A percentile compares a stretch with the other conserved stretches of the same genome.
These are phyloP conservation scores for Cephalotes varians DNA, from an alignment of 2,888 invertebrate species.

Conservation along the genomic window DNA sequence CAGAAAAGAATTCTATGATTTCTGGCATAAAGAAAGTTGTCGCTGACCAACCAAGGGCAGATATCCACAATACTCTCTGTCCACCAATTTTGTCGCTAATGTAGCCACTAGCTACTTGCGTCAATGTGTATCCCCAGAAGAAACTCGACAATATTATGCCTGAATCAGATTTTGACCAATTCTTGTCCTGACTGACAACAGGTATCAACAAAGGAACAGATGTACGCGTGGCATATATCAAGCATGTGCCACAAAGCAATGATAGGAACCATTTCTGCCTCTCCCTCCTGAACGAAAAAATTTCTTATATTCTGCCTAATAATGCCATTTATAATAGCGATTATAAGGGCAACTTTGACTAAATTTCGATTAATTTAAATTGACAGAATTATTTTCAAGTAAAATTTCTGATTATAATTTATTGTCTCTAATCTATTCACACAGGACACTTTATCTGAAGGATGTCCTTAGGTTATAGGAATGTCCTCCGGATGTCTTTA, in stretches of 20 bases:
- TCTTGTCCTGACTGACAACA: slow-evolving; percentile 88
- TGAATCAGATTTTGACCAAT: slow-evolving; percentile 90
- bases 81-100: slow-evolving; percentile 89
- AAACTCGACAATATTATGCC: slow-evolving; percentile 91
- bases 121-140: slow-evolving; percentile 92
- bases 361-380: not conserved
- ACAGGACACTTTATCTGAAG: no score
- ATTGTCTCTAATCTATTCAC: not conserved
- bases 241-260: slow-evolving; percentile 89
- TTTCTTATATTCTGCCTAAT: not conserved
- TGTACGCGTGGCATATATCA: slow-evolving; percentile 89
- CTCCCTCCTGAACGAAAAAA: slow-evolving; percentile 85
- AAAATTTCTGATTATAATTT: not conserved
- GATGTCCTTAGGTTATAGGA: no score
- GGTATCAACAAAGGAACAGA: slow-evolving; percentile 90
- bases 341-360: not conserved
- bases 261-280: slow-evolving; percentile 88
- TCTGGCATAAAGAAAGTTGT: slow-evolving; percentile 88
- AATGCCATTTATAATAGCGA: not conserved
- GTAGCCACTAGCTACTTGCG: slow-evolving; percentile 88
- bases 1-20: slow-evolving; percentile 86
- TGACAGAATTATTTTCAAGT: not conserved
- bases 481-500: no score
- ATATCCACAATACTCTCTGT: slow-evolving; percentile 88
- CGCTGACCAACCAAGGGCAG: slow-evolving; percentile 88